A percentile compares a stretch with the other conserved stretches of the same genome.
Evolutionary conservation across 2,888 invertebrate genomes (phyloP).

Genomic region (Ochropacha duplaris): DNA sequence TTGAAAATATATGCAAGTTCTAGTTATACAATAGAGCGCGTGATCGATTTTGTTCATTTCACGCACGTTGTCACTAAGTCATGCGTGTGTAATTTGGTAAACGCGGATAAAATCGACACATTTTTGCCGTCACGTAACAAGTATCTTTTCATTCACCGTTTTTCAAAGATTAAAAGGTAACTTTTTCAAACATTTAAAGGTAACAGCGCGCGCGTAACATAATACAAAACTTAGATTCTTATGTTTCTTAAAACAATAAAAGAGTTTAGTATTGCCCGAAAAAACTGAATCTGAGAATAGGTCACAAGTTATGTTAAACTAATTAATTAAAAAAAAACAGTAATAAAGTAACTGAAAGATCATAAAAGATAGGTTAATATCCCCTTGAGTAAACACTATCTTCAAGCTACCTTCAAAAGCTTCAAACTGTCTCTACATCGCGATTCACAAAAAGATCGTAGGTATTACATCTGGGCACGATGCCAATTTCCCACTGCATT

Average conservation of each 20-base stretch:
- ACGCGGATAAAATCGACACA: conserved; percentile 10
- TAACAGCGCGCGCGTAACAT: too few species aligned
- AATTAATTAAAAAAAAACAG: too few species aligned
- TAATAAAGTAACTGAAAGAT: too few species aligned
- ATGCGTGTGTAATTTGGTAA: conserved; percentile 17
- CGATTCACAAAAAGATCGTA: not conserved
- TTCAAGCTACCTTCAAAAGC: not conserved
- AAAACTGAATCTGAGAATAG: too few species aligned
- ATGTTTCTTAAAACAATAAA: too few species aligned
- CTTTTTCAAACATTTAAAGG: too few species aligned
- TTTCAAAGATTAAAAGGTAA: not conserved
- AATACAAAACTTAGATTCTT: too few species aligned
- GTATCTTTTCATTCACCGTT: not conserved
- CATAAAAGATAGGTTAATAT: too few species aligned
- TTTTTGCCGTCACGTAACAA: conserved; percentile 7
- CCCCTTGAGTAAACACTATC: too few species aligned
- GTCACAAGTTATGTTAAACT: too few species aligned
- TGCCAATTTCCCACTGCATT: not conserved
- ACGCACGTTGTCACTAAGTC: conserved; percentile 18
- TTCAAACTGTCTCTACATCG: not conserved
- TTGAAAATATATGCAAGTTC: conserved; percentile 9
- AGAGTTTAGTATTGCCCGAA: too few species aligned
- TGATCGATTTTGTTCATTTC: conserved; percentile 14
- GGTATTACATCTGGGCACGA: not conserved
- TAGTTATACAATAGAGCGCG: conserved; percentile 10